Base-by-base conservation (phyloP, 1,140 invertebrate genomes). In the Drosophila ercepeae region DNA sequence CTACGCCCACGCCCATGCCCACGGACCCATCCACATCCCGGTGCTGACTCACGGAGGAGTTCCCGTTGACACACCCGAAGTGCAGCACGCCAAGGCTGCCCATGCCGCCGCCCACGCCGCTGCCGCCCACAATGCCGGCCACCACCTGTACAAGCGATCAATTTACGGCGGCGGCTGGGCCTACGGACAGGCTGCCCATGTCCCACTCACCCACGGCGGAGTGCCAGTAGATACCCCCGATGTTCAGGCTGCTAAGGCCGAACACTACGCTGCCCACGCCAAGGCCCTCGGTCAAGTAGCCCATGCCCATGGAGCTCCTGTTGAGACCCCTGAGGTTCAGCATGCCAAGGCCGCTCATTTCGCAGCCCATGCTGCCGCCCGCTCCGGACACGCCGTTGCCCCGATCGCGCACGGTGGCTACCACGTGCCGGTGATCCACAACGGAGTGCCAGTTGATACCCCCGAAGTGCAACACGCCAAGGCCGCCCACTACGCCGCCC, bases 221-320 rank as follows among this genome's bases (percentile, higher is more conserved):
- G 92, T 93, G 4, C 94, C 94, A 16, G 88, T 94, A 1, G 94
- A 95, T 71, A 94, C 94, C 1, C 92, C 94, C 46, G 94, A 94
- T 81, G 94, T 95, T 3, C 92, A 93, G 49, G 93, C 93, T 32
- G 94, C 94, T 25, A 94, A 94, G 75, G 92, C 92, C 1, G 91
- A 93, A 36, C 94, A 95, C 75, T 94, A 93, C 90, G 92, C 93
- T 9, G 92, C 94, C 69, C 93, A 92, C 58, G 93, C 93, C 21
- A 93, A 93, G 57, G 93, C 93, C 1, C 91, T 92, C 44, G 92
- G 92, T 45, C 89, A 91, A 0, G 82, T 78, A 13, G 90, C 81
- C 13, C 84, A 89, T 25, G 81, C 74, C 49, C 91, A 90, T 72
- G 88, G 78, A 27, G 73, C 78, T 19, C 81, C 89, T 21, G 55